These are phyloP conservation scores for Diplosoma virens DNA, from an alignment of 23 tunicate genomes.

Conservation along the genomic window DNA sequence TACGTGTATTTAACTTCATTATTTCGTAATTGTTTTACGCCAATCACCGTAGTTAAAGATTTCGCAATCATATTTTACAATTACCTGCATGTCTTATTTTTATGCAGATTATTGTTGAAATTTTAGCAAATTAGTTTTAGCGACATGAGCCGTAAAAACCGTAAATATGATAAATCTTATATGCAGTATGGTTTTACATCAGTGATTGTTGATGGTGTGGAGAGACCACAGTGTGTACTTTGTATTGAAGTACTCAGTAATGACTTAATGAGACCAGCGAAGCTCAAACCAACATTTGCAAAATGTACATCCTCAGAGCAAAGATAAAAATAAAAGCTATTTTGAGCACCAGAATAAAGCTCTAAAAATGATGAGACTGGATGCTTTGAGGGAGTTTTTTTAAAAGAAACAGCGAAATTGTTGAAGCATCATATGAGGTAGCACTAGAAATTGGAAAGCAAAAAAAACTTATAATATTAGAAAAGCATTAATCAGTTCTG, in stretches of 20 bases:
- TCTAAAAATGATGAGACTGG: slow-evolving; percentile 69
- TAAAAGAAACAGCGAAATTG: slow-evolving; percentile 24
- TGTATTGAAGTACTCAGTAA: slow-evolving; percentile 50
- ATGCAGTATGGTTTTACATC: slow-evolving; percentile 70
- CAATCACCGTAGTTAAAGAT: too few species aligned
- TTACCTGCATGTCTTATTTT: too few species aligned
- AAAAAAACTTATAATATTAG: slow-evolving; percentile 44
- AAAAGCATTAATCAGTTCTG: slow-evolving; percentile 56
- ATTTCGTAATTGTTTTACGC: too few species aligned
- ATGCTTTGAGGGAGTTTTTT: slow-evolving; percentile 41
- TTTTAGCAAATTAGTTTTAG: slow-evolving; percentile 32
- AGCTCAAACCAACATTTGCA: too few species aligned
- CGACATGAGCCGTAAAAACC: slow-evolving; percentile 48
- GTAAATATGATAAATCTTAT: slow-evolving; percentile 41
- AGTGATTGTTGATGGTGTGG: slow-evolving; percentile 36
- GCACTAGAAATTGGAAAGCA: slow-evolving; percentile 58
- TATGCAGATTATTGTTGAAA: too few species aligned
- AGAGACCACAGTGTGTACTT: slow-evolving; percentile 67
- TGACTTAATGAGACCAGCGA: slow-evolving; percentile 65
- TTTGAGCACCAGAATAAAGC: slow-evolving; percentile 40
- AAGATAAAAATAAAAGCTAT: slow-evolving; percentile 32
- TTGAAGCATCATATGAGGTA: slow-evolving; percentile 56
- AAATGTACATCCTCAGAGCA: too few species aligned
- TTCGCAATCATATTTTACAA: too few species aligned
- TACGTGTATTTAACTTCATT: too few species aligned